Evolutionary conservation across 2,888 invertebrate genomes (phyloP).

Genomic region (Oxyteleia sp.): DNA sequence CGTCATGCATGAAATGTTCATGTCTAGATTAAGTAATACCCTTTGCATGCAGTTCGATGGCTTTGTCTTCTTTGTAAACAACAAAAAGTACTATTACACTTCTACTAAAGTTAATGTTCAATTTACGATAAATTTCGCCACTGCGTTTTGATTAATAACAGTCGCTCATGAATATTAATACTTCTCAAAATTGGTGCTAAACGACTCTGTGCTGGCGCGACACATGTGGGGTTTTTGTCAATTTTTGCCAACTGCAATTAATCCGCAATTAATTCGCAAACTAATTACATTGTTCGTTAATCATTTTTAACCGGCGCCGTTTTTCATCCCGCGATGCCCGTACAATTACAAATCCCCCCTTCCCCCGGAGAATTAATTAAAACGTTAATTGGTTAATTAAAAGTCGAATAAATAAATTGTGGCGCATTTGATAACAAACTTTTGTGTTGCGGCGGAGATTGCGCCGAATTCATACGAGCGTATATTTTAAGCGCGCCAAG

Average conservation of each 20-base stretch:
- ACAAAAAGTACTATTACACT: constrained; percentile 5
- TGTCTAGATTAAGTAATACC: constrained; percentile 16
- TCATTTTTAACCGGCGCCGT: constrained; percentile 29
- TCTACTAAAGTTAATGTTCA: constrained; percentile 20
- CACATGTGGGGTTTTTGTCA: constrained; percentile 84
- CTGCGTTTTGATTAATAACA: constrained; percentile 31
- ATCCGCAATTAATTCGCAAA: constrained; percentile 49
- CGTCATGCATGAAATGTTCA: constrained; percentile 57
- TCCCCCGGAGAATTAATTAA: background rate
- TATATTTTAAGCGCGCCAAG: constrained; percentile 55
- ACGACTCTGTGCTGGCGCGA: constrained; percentile 85
- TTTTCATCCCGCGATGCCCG: constrained; percentile 3
- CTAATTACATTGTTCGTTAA: constrained; percentile 42
- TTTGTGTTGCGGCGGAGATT: constrained; percentile 30
- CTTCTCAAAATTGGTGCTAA: constrained; percentile 74
- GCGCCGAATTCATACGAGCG: constrained; percentile 39
- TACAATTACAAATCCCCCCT: background rate
- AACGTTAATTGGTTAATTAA: constrained; percentile 33
- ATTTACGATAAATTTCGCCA: constrained; percentile 17
- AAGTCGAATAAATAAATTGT: constrained; percentile 25
- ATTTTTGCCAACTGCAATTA: constrained; percentile 59
- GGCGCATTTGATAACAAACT: constrained; percentile 21
- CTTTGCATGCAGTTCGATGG: constrained; percentile 39
- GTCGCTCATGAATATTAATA: constrained; percentile 54
- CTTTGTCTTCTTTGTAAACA: constrained; percentile 34